Evolutionary conservation across 2,797 vertebrate genomes (phyloP).

Genomic region (Delichon dasypus): DNA sequence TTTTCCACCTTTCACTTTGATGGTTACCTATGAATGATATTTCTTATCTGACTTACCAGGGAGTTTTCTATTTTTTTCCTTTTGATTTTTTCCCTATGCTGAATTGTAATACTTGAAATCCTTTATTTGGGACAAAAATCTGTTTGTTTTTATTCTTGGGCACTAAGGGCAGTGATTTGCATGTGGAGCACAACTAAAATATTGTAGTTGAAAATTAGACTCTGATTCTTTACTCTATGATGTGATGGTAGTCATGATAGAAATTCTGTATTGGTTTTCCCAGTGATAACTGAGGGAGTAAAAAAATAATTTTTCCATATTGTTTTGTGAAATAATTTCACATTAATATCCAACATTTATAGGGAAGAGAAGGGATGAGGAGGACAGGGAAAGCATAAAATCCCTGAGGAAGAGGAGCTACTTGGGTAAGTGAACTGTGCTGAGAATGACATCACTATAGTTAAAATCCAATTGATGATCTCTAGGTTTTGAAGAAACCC

Average conservation of each 20-base stretch:
- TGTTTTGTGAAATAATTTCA: not conserved
- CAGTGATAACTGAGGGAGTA: not conserved
- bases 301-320: rapidly evolving
- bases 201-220: not conserved
- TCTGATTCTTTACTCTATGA: not conserved
- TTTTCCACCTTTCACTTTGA: not conserved
- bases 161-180: not conserved
- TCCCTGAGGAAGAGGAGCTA: not conserved
- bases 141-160: not conserved
- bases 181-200: not conserved
- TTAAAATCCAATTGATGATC: not conserved
- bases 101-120: not conserved
- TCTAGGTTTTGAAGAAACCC: not conserved
- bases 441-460: not conserved
- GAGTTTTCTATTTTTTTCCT: not conserved
- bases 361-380: not conserved
- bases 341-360: not conserved
- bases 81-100: not conserved
- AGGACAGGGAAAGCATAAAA: not conserved
- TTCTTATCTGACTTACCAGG: not conserved
- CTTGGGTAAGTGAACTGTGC: not conserved
- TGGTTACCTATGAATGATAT: not conserved
- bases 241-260: not conserved
- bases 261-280: not conserved
- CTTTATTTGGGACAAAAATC: not conserved